phyloP scores from a whole-genome alignment of 1,140 invertebrate genomes.

The Drosophila lini region DNA sequence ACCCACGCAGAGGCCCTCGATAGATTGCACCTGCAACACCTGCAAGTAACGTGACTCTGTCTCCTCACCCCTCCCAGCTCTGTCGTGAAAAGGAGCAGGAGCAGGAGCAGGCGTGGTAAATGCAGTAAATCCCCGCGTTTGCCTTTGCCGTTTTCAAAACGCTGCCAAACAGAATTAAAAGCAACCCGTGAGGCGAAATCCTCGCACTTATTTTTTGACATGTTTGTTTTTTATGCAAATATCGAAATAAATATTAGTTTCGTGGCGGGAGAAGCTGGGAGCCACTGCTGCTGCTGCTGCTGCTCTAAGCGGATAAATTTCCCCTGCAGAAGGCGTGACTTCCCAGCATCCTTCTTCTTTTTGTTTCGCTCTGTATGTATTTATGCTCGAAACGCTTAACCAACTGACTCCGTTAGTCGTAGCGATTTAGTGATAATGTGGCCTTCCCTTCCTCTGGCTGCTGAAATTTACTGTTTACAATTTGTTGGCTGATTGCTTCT shows the following conservation, averaged over 20 bases:
- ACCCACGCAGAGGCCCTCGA: constrained; percentile 42
- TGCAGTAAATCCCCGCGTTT: constrained; percentile 69
- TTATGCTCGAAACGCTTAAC: constrained; percentile 78
- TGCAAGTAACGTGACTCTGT: constrained; percentile 81
- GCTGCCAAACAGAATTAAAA: constrained; percentile 23
- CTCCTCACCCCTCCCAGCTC: constrained; percentile 47
- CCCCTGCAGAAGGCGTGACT: constrained; percentile 30
- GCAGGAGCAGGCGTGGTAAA: constrained; percentile 37
- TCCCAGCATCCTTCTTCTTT: constrained; percentile 14
- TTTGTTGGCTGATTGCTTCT: constrained; percentile 78
- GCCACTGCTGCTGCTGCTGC: neutral
- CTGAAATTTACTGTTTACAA: constrained; percentile 79
- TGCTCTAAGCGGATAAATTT: constrained; percentile 56
- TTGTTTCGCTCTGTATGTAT: constrained; percentile 40
- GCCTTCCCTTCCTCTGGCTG: constrained; percentile 29
- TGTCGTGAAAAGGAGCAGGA: constrained; percentile 22
- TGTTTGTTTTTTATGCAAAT: constrained; percentile 79
- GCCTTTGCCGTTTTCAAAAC: constrained; percentile 62
- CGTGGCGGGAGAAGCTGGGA: neutral
- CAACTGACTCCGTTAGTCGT: constrained; percentile 77
- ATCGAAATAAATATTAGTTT: constrained; percentile 80
- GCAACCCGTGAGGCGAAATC: constrained; percentile 18
- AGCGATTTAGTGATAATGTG: constrained; percentile 81
- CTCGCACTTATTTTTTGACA: constrained; percentile 65
- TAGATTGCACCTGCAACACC: constrained; percentile 81